Percentiles rank a stretch among this genome's conserved stretches.
These are phyloP conservation scores for Dinoponera quadriceps DNA, from an alignment of 1,140 invertebrate species.

Conservation along the genomic window DNA sequence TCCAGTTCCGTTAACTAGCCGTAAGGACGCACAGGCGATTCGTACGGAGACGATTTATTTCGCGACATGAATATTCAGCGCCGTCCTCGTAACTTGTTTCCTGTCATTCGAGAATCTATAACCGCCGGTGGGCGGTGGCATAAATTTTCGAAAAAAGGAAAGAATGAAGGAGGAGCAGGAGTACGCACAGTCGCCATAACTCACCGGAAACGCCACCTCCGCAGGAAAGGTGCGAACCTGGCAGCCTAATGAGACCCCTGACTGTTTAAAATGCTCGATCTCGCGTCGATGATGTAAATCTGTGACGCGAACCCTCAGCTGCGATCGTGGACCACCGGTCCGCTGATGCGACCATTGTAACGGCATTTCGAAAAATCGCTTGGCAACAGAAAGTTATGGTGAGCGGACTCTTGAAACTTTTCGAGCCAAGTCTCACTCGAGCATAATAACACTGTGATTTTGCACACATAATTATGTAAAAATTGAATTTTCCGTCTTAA, in stretches of 20 bases:
- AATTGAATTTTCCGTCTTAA: too few relatives aligned
- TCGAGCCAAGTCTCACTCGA: too few relatives aligned
- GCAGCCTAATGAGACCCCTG: conserved; percentile 77
- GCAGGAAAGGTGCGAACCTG: conserved; percentile 77
- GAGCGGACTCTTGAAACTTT: too few relatives aligned
- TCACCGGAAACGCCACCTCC: conserved; percentile 72
- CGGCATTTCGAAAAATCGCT: conserved; percentile 17
- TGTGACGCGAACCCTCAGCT: conserved; percentile 32
- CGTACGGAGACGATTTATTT: conserved; percentile 71
- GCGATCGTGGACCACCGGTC: conserved; percentile 34
- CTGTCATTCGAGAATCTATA: conserved; percentile 70
- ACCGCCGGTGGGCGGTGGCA: conserved; percentile 62
- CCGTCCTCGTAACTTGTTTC: conserved; percentile 77
- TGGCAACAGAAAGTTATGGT: too few relatives aligned
- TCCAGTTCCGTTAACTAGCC: conserved; percentile 51
- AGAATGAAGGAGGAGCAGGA: conserved; percentile 21
- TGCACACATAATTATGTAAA: too few relatives aligned
- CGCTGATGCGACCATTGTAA: conserved; percentile 14
- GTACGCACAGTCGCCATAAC: conserved; percentile 62
- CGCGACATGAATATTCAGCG: conserved; percentile 78
- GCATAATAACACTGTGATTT: too few relatives aligned
- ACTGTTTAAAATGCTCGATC: conserved; percentile 72
- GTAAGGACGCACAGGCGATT: conserved; percentile 22
- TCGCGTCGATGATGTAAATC: conserved; percentile 33
- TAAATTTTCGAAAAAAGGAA: conserved; percentile 65